Evolutionary conservation across 2,113 vertebrate species (phyloP).

Genomic region (Pseudolaguvia tuberculata): DNA sequence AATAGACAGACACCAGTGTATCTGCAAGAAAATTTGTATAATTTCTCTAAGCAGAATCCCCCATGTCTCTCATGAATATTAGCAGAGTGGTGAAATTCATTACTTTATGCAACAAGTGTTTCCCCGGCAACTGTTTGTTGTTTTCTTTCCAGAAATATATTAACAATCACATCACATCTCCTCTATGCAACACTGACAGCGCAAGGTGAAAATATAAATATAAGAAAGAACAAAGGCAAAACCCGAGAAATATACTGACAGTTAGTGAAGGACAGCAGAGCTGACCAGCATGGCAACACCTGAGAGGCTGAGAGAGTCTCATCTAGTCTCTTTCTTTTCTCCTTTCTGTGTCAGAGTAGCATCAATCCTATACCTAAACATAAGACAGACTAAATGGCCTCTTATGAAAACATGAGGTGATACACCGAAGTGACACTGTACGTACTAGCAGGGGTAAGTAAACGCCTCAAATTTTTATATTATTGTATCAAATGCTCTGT

Average conservation of each 20-base stretch:
- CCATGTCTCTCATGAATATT: conserved; percentile 23
- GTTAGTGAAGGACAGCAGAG: conserved; percentile 29
- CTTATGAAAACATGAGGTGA: conserved; percentile 57
- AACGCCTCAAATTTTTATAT: too few relatives aligned
- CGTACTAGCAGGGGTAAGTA: too few relatives aligned
- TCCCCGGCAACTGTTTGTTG: conserved; percentile 40
- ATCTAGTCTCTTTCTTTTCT: conserved; percentile 35
- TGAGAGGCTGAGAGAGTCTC: conserved; percentile 29
- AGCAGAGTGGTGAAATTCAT: conserved; percentile 3
- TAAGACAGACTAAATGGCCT: conserved; percentile 55
- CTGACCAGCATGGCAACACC: conserved; percentile 45
- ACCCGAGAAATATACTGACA: conserved; percentile 22
- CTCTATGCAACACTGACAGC: conserved; percentile 37
- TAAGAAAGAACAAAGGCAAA: conserved; percentile 20
- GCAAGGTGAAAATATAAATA: conserved; percentile 44
- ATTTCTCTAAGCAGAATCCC: conserved; percentile 5
- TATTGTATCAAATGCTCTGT: too few relatives aligned
- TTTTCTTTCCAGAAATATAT: conserved; percentile 28
- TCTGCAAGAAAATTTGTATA: neutral
- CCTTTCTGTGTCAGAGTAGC: conserved; percentile 48
- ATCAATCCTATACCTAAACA: conserved; percentile 60
- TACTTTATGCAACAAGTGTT: conserved; percentile 44
- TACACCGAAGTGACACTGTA: conserved; percentile 6
- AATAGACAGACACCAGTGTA: conserved; percentile 2
- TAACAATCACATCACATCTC: conserved; percentile 39